Conservation (phyloP, 2,113 vertebrate genomes). For the Hemibagrus wyckioides region DNA sequence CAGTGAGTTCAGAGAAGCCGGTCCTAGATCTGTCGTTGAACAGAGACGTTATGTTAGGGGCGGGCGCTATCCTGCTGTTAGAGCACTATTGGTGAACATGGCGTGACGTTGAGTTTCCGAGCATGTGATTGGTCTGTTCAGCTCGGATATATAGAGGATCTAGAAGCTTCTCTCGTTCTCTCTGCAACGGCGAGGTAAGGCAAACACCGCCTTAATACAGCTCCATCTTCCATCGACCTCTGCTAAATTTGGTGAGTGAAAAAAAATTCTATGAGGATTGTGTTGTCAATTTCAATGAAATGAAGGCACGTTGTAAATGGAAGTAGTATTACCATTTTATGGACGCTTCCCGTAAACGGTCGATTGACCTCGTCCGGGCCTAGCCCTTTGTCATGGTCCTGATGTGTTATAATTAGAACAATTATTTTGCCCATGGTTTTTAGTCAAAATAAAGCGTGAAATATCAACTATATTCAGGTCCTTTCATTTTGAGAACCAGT, state of each 20-base stretch:
- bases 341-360: too few species aligned
- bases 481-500: neutral
- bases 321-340: neutral
- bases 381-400: neutral
- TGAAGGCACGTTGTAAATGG: too few species aligned
- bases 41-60: too few species aligned
- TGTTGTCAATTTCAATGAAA: neutral
- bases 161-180: neutral
- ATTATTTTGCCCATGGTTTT: too few species aligned
- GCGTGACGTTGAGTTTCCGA: neutral
- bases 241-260: conserved; percentile 17
- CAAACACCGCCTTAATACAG: conserved; percentile 18
- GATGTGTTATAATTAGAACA: neutral
- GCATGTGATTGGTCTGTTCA: conserved; percentile 65
- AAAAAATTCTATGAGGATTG: neutral
- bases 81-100: conserved; percentile 57
- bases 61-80: too few species aligned
- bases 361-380: neutral
- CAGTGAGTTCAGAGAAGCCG: neutral
- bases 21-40: conserved; percentile 4
- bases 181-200: conserved; percentile 56
- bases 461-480: neutral
- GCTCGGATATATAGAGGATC: conserved; percentile 58
- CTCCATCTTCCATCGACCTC: neutral
- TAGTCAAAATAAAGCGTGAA: neutral